Conservation (phyloP, 2,888 invertebrate species). For the Cephonodes hylas region DNA sequence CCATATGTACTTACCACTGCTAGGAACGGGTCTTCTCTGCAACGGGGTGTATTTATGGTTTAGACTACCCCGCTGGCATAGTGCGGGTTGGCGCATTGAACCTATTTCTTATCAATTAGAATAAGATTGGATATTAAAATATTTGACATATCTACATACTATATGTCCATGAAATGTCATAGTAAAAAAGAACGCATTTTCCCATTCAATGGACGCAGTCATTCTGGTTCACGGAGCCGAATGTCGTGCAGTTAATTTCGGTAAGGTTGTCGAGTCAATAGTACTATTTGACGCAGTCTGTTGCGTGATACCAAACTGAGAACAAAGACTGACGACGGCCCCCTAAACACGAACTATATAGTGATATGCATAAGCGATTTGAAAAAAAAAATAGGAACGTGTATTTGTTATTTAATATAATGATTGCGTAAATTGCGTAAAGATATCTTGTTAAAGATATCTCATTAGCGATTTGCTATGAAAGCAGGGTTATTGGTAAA, state of each 20-base stretch:
- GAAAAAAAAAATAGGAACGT: neutral
- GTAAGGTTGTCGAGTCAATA: constrained; percentile 57
- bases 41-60: too few species aligned
- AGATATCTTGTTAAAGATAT: too few species aligned
- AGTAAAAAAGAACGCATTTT: neutral
- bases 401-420: neutral
- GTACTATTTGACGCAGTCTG: constrained; percentile 33
- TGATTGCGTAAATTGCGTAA: neutral
- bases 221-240: constrained; percentile 18
- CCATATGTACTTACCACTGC: too few species aligned
- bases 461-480: too few species aligned
- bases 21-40: too few species aligned
- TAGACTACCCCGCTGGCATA: too few species aligned
- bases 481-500: too few species aligned
- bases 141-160: too few species aligned
- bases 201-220: neutral
- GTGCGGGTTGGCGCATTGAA: too few species aligned
- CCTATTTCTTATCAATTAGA: too few species aligned
- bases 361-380: neutral
- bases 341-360: neutral
- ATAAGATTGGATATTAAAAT: too few species aligned
- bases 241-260: constrained; percentile 57
- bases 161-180: neutral
- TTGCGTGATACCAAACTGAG: constrained; percentile 46
- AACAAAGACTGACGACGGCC: constrained; percentile 27